Conservation (phyloP, 2,797 vertebrate genomes). For the Valencia hispanica region DNA sequence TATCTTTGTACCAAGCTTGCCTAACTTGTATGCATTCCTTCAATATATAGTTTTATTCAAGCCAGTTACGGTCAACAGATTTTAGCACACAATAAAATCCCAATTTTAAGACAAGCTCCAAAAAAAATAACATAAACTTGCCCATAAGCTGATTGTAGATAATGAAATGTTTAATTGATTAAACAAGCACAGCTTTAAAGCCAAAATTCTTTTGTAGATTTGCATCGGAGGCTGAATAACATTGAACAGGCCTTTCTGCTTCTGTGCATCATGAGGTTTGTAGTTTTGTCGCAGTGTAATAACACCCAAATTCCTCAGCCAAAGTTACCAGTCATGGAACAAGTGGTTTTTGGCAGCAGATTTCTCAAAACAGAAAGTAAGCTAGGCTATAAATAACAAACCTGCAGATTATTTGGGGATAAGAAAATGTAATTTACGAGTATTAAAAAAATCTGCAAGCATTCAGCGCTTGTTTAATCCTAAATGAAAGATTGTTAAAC, state of each 20-base stretch:
- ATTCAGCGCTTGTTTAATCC: background rate
- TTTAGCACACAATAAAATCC: background rate
- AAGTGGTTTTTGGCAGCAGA: background rate
- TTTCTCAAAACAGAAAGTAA: background rate
- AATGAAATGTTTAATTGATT: background rate
- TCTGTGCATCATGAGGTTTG: background rate
- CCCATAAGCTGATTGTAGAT: background rate
- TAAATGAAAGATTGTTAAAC: background rate
- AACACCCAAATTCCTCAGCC: background rate
- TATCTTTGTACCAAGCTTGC: background rate
- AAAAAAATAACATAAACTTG: background rate
- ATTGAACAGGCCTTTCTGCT: background rate
- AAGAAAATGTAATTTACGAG: background rate
- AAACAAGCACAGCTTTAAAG: background rate
- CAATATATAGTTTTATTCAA: background rate
- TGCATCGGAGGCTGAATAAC: background rate
- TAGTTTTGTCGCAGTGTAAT: background rate
- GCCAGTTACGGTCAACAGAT: background rate
- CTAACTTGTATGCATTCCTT: background rate
- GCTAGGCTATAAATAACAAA: background rate
- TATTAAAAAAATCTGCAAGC: background rate
- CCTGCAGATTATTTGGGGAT: background rate
- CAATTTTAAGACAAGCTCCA: background rate
- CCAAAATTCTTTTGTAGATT: background rate
- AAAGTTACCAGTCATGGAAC: background rate